Base-by-base conservation (phyloP, 2,113 vertebrate species). In the Paramisgurnus dabryanus region DNA sequence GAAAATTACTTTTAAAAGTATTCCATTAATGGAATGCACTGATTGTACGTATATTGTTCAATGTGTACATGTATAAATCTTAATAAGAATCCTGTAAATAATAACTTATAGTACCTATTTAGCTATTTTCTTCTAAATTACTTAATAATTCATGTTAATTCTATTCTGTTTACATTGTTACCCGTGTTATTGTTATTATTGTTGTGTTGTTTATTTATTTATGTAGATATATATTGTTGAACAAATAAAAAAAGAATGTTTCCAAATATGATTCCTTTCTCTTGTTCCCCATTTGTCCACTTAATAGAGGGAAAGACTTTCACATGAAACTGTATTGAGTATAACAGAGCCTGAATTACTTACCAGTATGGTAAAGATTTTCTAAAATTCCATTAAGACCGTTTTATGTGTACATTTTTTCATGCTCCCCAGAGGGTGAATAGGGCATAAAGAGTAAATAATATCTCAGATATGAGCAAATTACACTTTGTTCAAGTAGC, bases 351-450 rank as follows among this genome's bases (percentile, higher is more conserved):
- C 57, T 22, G 57, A 58, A 58, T 58, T 58, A 58, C 17, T 58
- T 58, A 58, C 55, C 55, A 58, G 55, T 58, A 58, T n/a, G 55
- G 55, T 58, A 58, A 58, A 58, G 53, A 17, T 55, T 58, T 58
- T 58, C 55, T 58, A 58, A 58, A 58, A 22, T 58, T 22, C 57
- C 57, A 58, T 58, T 58, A 18, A 58, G 57, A 15, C 57, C 57
- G 17, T 58, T 58, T 58, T 58, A 22, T 58, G 57, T 22, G 57
- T 58, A 58, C 57, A 58, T 58, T 58, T 58, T 58, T 18, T 34
- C 57, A 58, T 58, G 57, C 57, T 58, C n/a, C 57, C n/a, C n/a
- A 58, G 17, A 58, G 57, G 57, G 57, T 3, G 57, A 58, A 58
- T 58, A 4, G 57, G 57, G 57, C n/a, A 6, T 9, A 58, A 18